phyloP scores from a whole-genome alignment of 2,797 vertebrate species.

The Argya squamiceps region DNA sequence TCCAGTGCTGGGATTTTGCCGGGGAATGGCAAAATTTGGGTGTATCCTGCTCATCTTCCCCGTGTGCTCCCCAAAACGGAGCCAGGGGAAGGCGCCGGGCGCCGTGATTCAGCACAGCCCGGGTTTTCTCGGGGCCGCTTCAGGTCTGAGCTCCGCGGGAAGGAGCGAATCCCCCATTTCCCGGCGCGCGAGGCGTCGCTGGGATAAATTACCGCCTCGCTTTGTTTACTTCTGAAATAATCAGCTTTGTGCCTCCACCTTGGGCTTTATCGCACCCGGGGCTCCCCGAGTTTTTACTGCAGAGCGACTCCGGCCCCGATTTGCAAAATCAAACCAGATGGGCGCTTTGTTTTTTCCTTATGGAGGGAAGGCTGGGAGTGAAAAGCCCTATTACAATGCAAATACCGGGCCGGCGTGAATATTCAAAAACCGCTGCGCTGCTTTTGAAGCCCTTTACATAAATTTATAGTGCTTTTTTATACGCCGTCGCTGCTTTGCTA shows the following conservation, averaged over 20 bases:
- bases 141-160: not conserved
- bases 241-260: not conserved
- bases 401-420: not conserved
- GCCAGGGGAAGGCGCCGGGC: not conserved
- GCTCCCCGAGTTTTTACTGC: not conserved
- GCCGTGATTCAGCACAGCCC: not conserved
- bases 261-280: not conserved
- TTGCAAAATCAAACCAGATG: conserved; percentile 33
- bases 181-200: not conserved
- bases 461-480: not conserved
- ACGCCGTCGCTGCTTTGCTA: not conserved
- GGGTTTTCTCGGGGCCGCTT: not conserved
- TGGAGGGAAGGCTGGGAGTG: not conserved
- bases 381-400: conserved; percentile 1
- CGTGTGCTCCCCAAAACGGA: not conserved
- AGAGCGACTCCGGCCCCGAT: not conserved
- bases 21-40: too few relatives aligned
- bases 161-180: not conserved
- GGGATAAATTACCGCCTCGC: not conserved
- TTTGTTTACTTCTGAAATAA: not conserved
- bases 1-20: rapidly evolving
- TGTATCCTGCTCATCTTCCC: not conserved
- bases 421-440: not conserved
- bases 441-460: not conserved
- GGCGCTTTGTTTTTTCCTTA: conserved; percentile 18